Evolutionary conservation across 2,113 vertebrate species (phyloP).

Genomic region (Telmatochromis sp.): DNA sequence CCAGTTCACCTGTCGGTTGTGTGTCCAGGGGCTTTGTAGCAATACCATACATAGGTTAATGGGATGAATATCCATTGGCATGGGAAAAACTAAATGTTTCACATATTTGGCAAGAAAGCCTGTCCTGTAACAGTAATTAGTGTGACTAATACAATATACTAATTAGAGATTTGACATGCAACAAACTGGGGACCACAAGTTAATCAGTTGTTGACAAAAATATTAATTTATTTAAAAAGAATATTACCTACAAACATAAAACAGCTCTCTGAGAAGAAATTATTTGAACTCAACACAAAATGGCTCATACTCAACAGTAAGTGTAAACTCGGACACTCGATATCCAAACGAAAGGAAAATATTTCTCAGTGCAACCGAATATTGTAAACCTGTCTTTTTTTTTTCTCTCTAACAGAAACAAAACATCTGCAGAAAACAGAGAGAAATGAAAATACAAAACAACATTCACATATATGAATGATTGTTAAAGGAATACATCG

Average conservation of each 20-base stretch:
- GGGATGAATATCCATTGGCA: background rate
- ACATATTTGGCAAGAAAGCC: background rate
- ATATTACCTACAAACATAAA: conserved; percentile 32
- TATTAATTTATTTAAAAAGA: conserved; percentile 50
- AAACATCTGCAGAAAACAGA: background rate
- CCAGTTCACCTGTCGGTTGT: background rate
- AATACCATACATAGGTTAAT: background rate
- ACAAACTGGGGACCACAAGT: background rate
- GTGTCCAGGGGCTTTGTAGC: background rate
- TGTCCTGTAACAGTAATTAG: background rate
- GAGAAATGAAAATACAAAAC: background rate
- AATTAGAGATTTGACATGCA: background rate
- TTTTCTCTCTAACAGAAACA: background rate
- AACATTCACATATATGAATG: background rate
- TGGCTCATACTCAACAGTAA: background rate
- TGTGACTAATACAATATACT: background rate
- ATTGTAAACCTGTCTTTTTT: background rate
- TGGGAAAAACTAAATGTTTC: rapidly evolving
- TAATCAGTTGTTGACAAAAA: conserved; percentile 21
- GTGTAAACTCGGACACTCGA: background rate
- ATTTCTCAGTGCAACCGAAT: conserved; percentile 12
- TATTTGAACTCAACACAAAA: conserved; percentile 3
- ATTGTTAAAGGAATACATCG: background rate
- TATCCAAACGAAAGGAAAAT: background rate
- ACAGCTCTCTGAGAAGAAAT: background rate